Evolutionary conservation across 2,113 vertebrate genomes (phyloP).

Genomic region (Grantiella picta): DNA sequence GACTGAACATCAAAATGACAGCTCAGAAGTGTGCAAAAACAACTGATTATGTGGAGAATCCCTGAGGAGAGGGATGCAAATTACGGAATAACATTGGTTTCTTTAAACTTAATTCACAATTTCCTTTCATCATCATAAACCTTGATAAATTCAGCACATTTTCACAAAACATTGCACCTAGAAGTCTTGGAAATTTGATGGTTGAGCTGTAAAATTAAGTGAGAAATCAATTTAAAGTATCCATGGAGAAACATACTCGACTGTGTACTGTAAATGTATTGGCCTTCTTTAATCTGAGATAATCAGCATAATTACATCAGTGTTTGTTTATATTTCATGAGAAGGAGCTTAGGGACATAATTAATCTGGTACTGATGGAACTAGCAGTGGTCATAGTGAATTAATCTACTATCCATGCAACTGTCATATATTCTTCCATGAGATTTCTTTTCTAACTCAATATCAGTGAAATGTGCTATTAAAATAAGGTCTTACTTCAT

Average conservation of each 20-base stretch:
- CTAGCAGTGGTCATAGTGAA: conserved; percentile 24
- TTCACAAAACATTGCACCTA: neutral
- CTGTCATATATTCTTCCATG: neutral
- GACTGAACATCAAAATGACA: neutral
- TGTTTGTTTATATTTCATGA: neutral
- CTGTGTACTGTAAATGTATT: neutral
- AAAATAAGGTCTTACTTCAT: conserved; percentile 20
- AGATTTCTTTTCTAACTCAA: neutral
- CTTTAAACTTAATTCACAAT: neutral
- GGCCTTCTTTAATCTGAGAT: neutral
- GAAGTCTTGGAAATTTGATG: neutral
- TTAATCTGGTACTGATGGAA: conserved; percentile 42
- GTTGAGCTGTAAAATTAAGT: neutral
- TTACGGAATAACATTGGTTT: neutral
- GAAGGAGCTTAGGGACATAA: conserved; percentile 1
- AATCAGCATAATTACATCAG: neutral
- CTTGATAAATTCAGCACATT: neutral
- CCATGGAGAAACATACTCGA: neutral
- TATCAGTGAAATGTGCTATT: neutral
- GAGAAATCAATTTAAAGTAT: conserved; percentile 23
- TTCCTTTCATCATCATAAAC: neutral
- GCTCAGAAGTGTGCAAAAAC: neutral
- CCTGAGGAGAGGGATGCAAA: neutral
- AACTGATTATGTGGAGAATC: neutral
- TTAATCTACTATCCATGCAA: neutral